Base-by-base conservation (phyloP, 92 coral and sea anemone genomes). In the Actinostola sp. region DNA sequence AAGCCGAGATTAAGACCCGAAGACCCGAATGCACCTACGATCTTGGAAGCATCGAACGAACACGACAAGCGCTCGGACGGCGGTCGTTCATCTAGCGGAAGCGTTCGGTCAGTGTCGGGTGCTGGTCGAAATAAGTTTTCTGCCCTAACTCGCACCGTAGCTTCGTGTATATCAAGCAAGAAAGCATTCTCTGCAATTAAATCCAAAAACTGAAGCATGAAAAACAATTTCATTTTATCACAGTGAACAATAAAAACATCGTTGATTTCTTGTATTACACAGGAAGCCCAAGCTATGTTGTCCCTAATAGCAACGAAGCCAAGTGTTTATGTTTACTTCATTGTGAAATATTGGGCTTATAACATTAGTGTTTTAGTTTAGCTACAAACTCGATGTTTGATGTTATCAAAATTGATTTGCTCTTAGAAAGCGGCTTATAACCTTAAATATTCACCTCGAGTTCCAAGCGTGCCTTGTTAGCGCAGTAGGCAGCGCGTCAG, bases 401-500 rank as follows among this genome's bases (percentile, higher is more conserved):
- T n/a, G n/a, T n/a, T n/a, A n/a, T n/a, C n/a, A n/a, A n/a, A n/a
- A n/a, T n/a, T n/a, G n/a, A n/a, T n/a, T n/a, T n/a, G n/a, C n/a
- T n/a, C n/a, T n/a, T n/a, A n/a, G n/a, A n/a, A n/a, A n/a, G n/a
- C n/a, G n/a, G n/a, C n/a, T n/a, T n/a, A n/a, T n/a, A n/a, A n/a
- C n/a, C n/a, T n/a, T n/a, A n/a, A n/a, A n/a, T n/a, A n/a, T n/a
- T n/a, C n/a, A n/a, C 45, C 8, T 39, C 7, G 45, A 39, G 14
- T 14, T 7, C 7, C 14, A 39, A 39, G 8, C 14, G 45, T 39
- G 89, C 96, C 92, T 90, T 92, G 96, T 90, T 90, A 90, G 96
- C 84, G 96, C 96, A 90, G 96, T 90, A 90, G 96, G 96, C 96
- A 86, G 96, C 96, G 96, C 96, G 89, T 90, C 89, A 86, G 96